Base-by-base conservation (phyloP, 92 coral and sea anemone species). In the Blastomussa wellsi region DNA sequence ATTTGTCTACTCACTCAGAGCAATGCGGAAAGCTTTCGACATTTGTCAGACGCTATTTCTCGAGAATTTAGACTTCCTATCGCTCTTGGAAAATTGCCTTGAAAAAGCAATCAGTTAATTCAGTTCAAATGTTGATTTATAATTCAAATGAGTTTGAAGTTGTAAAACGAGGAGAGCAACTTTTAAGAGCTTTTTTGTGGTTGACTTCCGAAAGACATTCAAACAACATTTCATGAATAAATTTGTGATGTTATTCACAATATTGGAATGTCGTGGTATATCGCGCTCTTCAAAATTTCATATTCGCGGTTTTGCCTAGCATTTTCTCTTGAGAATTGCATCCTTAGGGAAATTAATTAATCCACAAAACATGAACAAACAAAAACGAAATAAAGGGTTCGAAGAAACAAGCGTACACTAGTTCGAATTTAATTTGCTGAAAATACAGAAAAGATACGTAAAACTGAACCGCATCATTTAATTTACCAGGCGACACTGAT, bases 181-280 rank as follows among this genome's bases (percentile, higher is more conserved):
- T 70, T 70, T 33, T 37, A 5, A 70, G 74, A 20, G 74, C 74
- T 20, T 22, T 13, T 17, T 70, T 19, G 35, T 38, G 22, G 47
- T 4, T n/a, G 5, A 16, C 26, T 70, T 62, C 33, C 33, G 68
- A 28, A 62, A 62, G 68, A 9, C 68, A 28, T 28, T 62, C 68
- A 62, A 28, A 28, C 64, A 47, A 68, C 72, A 70, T 52, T 26
- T 71, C 78, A 28, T 71, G 78, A 71, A 82, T 51, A 33, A 71
- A 70, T 36, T 70, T 82, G 17, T 4, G 13, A 51, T 70, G 69
- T 53, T 82, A 69, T 17, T 81, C 77, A 49, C 39, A 20, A 82
- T 82, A 82, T 82, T 82, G 86, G 78, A 82, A 82, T 72, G 86
- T 82, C 78, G 86, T 35, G 69, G 77, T 35, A 49, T 38, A n/a